These are phyloP conservation scores for Nothocercus nigrocapillus DNA, from an alignment of 2,113 vertebrate species.

Conservation along the genomic window DNA sequence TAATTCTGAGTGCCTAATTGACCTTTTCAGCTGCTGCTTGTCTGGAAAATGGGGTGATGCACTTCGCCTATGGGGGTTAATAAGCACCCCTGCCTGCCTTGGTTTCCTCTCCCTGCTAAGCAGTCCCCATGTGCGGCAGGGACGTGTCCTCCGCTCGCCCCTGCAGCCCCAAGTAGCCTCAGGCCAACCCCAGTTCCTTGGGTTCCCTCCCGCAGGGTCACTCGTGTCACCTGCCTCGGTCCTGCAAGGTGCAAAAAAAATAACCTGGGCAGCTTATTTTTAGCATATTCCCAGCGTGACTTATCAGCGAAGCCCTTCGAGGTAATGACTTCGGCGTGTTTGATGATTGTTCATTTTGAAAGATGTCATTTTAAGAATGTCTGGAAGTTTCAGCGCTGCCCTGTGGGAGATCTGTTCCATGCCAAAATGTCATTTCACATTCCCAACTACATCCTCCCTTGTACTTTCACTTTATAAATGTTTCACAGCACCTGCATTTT, in stretches of 20 bases:
- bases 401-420: constrained; percentile 78
- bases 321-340: constrained; percentile 64
- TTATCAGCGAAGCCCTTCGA: constrained; percentile 73
- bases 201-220: neutral
- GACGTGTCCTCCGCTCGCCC: accelerated
- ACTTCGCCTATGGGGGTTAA: neutral
- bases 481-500: constrained; percentile 85
- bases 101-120: neutral
- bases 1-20: constrained; percentile 15
- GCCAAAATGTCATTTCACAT: constrained; percentile 84
- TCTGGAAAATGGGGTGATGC: neutral
- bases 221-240: neutral
- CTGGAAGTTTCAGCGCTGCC: constrained; percentile 75
- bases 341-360: constrained; percentile 81
- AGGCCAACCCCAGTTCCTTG: neutral
- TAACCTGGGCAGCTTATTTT: constrained; percentile 66
- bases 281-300: constrained; percentile 63
- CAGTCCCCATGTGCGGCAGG: neutral
- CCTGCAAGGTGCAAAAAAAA: constrained; percentile 44
- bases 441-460: constrained; percentile 73
- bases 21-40: neutral
- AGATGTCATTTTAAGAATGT: constrained; percentile 83
- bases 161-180: accelerated
- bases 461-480: constrained; percentile 81
- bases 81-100: neutral